Conservation (phyloP, 2,113 vertebrate species). For the Actenoides hombroni region DNA sequence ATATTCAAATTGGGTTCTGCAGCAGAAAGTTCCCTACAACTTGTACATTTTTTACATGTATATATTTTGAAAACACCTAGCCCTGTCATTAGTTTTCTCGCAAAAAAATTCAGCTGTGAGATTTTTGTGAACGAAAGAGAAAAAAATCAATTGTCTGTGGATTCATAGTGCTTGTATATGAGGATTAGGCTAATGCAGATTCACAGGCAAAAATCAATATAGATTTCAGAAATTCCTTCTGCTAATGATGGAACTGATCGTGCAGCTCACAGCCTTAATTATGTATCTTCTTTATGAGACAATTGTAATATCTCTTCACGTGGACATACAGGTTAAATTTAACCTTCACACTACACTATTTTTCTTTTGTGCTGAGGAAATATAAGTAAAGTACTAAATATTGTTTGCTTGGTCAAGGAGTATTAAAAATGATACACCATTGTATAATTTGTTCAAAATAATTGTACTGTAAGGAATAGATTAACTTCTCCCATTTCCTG, state of each 20-base stretch:
- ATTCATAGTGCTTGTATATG: neutral
- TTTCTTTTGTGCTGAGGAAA: neutral
- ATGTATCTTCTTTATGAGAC: slow-evolving; percentile 50
- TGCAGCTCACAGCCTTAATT: slow-evolving; percentile 26
- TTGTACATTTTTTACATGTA: neutral
- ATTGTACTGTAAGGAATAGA: neutral
- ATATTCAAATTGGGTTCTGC: neutral
- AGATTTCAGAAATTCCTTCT: slow-evolving; percentile 14
- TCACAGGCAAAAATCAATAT: slow-evolving; percentile 50
- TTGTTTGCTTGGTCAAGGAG: neutral
- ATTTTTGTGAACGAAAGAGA: neutral
- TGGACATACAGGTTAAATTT: slow-evolving; percentile 12
- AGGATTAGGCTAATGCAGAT: slow-evolving; percentile 58
- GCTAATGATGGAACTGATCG: slow-evolving; percentile 27
- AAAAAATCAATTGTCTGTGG: slow-evolving; percentile 29
- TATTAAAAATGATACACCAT: neutral
- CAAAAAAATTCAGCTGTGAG: neutral
- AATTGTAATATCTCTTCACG: slow-evolving; percentile 12
- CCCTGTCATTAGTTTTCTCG: neutral
- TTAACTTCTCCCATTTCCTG: neutral
- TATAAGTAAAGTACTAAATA: neutral
- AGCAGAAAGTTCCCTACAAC: neutral
- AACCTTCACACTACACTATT: slow-evolving; percentile 2
- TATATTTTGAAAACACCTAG: neutral
- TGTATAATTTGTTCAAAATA: neutral